Conservation (phyloP, 2,888 invertebrate species). For the Rotaria magnacalcarata region DNA sequence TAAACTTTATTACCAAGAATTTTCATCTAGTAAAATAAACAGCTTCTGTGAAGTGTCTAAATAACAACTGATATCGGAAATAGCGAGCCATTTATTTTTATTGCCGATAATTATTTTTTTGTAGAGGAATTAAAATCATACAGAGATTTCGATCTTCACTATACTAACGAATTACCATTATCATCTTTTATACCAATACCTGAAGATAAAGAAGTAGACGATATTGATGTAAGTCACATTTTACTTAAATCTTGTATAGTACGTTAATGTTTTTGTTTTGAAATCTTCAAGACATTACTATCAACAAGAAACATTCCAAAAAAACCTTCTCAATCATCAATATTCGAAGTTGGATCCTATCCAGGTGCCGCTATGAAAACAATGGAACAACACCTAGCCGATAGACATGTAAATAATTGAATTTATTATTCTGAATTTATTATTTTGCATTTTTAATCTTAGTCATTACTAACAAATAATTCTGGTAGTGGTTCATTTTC, state of each 20-base stretch:
- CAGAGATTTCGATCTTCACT: constrained; percentile 29
- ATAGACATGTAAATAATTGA: neutral
- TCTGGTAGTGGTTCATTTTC: neutral
- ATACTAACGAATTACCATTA: constrained; percentile 24
- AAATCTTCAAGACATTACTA: neutral
- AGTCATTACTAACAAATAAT: neutral
- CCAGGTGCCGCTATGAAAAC: constrained; percentile 18
- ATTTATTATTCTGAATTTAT: neutral
- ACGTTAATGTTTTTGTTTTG: neutral
- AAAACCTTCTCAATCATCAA: neutral
- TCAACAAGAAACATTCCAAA: neutral
- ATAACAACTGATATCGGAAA: no score
- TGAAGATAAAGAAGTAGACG: constrained; percentile 32
- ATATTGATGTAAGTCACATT: neutral
- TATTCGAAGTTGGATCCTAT: constrained; percentile 30
- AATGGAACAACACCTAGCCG: neutral
- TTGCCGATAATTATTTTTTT: neutral
- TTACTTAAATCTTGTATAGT: neutral
- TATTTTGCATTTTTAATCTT: neutral
- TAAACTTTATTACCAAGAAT: no score
- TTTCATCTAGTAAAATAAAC: no score
- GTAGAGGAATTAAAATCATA: constrained; percentile 20
- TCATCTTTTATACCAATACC: constrained; percentile 32
- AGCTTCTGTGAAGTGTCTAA: no score
- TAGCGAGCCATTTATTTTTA: no score